phyloP scores from a whole-genome alignment of 2,888 invertebrate species.

The Mythimna loreyi region DNA sequence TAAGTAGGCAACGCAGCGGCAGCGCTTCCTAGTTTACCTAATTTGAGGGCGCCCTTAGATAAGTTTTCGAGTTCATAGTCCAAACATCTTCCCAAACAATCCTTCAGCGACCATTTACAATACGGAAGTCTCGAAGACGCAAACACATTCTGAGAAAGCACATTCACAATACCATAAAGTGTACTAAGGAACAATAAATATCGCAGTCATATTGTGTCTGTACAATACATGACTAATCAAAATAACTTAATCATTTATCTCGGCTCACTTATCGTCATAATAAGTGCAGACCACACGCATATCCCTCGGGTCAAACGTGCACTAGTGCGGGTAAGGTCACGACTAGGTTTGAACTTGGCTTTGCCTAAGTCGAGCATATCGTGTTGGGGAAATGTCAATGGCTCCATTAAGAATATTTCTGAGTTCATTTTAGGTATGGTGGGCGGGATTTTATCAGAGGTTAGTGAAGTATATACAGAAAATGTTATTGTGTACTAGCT shows the following conservation, averaged over 20 bases:
- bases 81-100: not conserved
- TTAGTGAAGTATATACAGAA: too few species aligned
- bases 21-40: too few species aligned
- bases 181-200: not conserved
- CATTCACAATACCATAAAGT: conserved; percentile 7
- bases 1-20: too few species aligned
- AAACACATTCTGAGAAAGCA: not conserved
- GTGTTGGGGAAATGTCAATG: conserved; percentile 32
- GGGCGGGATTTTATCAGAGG: too few species aligned
- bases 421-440: too few species aligned
- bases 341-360: not conserved
- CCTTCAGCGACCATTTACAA: conserved; percentile 3
- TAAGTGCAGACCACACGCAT: conserved; percentile 42
- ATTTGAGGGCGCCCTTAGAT: too few species aligned
- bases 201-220: not conserved
- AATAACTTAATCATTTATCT: conserved; percentile 16
- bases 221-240: conserved; percentile 18
- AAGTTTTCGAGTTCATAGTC: not conserved
- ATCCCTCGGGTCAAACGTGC: conserved; percentile 26
- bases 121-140: not conserved
- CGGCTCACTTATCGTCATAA: conserved; percentile 17
- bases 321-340: conserved; percentile 5
- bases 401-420: not conserved
- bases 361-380: conserved; percentile 26
- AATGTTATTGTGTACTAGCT: too few species aligned